Evolutionary conservation across 2,888 invertebrate genomes (phyloP), one percentile per base, ranked within the genome.

Genomic region (Spodoptera picta): DNA sequence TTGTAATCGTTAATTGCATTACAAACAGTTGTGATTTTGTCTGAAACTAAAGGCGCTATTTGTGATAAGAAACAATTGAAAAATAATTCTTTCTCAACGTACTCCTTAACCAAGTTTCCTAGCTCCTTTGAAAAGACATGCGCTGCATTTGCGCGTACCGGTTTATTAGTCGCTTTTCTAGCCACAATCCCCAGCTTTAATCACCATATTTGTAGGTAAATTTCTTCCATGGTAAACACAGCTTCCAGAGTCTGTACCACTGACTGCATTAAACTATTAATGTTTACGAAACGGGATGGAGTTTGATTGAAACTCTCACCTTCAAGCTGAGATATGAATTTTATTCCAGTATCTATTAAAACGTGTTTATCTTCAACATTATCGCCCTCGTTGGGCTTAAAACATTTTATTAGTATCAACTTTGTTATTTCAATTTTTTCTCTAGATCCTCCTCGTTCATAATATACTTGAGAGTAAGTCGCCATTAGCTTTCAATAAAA

Each of bases 181-280:
- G 56, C 60, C 14, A 78, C 60, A 10, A 84, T 66, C 7, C 73
- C 62, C 6, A 87, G 47, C 36, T 69, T 57, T 47, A 87, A 65
- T 11, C 77, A 62, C 88, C 85, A 88, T n/a, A 79, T 19, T n/a
- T 57, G 41, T 7, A 77, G 64, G 60, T 87, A 87, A 19, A 77
- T 77, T 51, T 83, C 76, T 43, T 81, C 59, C 9, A 74, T 41
- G 5, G 71, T 65, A 44, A 83, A 68, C 23, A 48, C 50, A 12
- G 66, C 73, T 44, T 61, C 62, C 14, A 85, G 60, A 14, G 55
- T 61, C 43, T 68, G 46, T 10, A 84, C 42, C 43, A 87, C 62
- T 10, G 46, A 56, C 43, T 81, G 78, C 60, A 85, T 73, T 43
- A 88, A 45, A 2, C 49, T 44, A 64, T 77, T 75, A 0, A 67